phyloP scores from a whole-genome alignment of 2,888 invertebrate species.

The Chorisops tibialis region DNA sequence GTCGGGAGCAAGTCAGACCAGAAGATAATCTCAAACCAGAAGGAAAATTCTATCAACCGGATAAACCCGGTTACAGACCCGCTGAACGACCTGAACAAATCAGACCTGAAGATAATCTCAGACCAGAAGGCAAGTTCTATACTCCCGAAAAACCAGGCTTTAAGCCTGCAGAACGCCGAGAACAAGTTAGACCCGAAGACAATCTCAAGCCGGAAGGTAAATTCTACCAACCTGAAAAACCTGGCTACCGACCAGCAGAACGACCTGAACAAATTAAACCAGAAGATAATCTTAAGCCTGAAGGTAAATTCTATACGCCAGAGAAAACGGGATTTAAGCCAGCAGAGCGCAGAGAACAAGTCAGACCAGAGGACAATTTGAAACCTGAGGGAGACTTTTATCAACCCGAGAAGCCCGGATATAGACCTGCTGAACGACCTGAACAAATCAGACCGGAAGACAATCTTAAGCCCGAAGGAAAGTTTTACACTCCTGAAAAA shows the following conservation, averaged over 20 bases:
- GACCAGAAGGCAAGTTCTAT: constrained; percentile 50
- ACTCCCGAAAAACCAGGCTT: constrained; percentile 47
- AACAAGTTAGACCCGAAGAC: constrained; percentile 44
- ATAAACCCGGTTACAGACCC: constrained; percentile 44
- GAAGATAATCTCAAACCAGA: constrained; percentile 50
- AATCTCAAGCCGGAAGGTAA: constrained; percentile 55
- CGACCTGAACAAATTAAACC: constrained; percentile 56
- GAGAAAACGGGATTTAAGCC: constrained; percentile 54
- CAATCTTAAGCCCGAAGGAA: constrained; percentile 57
- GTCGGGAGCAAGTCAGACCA: constrained; percentile 54
- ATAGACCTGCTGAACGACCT: constrained; percentile 51
- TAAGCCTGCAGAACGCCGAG: constrained; percentile 53
- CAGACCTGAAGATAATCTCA: constrained; percentile 52
- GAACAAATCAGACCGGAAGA: constrained; percentile 55
- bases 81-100: constrained; percentile 32
- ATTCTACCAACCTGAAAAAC: constrained; percentile 51
- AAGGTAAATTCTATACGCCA: constrained; percentile 54
- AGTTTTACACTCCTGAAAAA: constrained; percentile 53
- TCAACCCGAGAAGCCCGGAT: constrained; percentile 47
- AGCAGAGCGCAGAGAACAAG: constrained; percentile 53
- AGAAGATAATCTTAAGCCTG: constrained; percentile 62
- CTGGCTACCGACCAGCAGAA: constrained; percentile 53
- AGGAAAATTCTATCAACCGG: constrained; percentile 52
- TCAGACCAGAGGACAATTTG: constrained; percentile 53
- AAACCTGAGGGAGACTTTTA: constrained; percentile 54